phyloP scores from a whole-genome alignment of 2,888 invertebrate species.

The Andrena camellia region DNA sequence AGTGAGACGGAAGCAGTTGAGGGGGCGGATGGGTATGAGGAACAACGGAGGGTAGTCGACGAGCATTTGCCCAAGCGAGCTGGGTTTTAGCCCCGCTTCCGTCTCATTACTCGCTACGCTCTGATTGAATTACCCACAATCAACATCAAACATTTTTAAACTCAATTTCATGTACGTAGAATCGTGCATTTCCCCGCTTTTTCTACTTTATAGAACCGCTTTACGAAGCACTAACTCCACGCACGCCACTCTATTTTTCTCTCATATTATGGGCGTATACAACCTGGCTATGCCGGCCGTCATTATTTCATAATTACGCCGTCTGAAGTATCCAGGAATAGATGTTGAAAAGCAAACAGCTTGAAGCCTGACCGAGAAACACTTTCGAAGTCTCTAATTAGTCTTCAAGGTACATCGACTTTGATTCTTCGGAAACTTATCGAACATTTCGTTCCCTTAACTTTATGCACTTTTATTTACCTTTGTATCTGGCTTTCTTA shows the following conservation, averaged over 20 bases:
- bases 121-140: slow-evolving; percentile 83
- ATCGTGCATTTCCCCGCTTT: slow-evolving; percentile 72
- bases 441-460: not conserved
- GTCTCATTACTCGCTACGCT: slow-evolving; percentile 82
- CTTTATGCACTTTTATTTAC: slow-evolving; percentile 8
- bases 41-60: slow-evolving; percentile 68
- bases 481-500: not conserved
- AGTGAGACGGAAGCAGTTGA: slow-evolving; percentile 44
- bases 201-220: slow-evolving; percentile 69
- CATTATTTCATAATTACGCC: slow-evolving; percentile 65
- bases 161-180: slow-evolving; percentile 78
- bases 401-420: not conserved
- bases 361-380: slow-evolving; percentile 14
- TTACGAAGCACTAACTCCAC: slow-evolving; percentile 58
- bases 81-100: slow-evolving; percentile 80
- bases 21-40: slow-evolving; percentile 47
- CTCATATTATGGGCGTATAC: slow-evolving; percentile 51
- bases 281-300: slow-evolving; percentile 37
- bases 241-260: slow-evolving; percentile 54
- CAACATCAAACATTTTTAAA: slow-evolving; percentile 83
- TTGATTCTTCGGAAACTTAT: slow-evolving; percentile 16
- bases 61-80: slow-evolving; percentile 78
- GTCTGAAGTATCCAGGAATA: slow-evolving; percentile 10
- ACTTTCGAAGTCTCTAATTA: slow-evolving; percentile 17
- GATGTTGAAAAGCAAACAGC: slow-evolving; percentile 13